Evolutionary conservation across 2,113 vertebrate species (phyloP), one percentile per base, ranked within the genome.

Genomic region (Seriola aureovittata): DNA sequence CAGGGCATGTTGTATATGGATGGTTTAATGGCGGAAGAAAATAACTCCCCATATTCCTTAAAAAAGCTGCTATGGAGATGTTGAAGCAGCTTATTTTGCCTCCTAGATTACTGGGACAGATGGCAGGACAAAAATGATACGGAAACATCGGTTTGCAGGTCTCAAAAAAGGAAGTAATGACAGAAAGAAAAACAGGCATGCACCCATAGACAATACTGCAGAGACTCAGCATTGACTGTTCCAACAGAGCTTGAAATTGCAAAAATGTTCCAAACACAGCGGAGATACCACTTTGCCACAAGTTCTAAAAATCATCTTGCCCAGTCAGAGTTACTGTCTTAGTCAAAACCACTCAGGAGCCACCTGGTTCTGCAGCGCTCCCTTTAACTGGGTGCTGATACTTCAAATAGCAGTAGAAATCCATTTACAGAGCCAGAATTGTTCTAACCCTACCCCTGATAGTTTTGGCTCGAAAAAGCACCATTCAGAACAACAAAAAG

Each of bases 191-290:
- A 85, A 57, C 69, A 71, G 63, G 34, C 57, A 80, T 75, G 75
- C 44, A 75, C 44, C 77, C 60, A 67, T 59, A 32, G 66, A 78
- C 78, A 48, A 66, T 78, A 76, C 62, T 71, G 59, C 46, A 63
- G 62, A 85, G 48, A 81, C 36, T 76, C 70, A 62, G 80, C 71
- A 59, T 23, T 71, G 84, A 86, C 36, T 52, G 40, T 72, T 83
- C 67, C 70, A 74, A 32, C 77, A 34, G 29, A 69, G 40, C 71
- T 79, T 69, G 25, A 44, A 70, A 70, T 63, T 44, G 68, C 65
- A 75, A 82, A 80, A 86, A 78, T 80, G 63, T 66, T 83, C 77
- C 65, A 71, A 77, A 81, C 38, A n/a, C 63, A 73, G 78, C 11
- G 48, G 66, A 44, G 57, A 65, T 70, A 42, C 32, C 63, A 75